These are phyloP conservation scores for Diarsia dahlii DNA, from an alignment of 2,888 invertebrate species.

Conservation along the genomic window DNA sequence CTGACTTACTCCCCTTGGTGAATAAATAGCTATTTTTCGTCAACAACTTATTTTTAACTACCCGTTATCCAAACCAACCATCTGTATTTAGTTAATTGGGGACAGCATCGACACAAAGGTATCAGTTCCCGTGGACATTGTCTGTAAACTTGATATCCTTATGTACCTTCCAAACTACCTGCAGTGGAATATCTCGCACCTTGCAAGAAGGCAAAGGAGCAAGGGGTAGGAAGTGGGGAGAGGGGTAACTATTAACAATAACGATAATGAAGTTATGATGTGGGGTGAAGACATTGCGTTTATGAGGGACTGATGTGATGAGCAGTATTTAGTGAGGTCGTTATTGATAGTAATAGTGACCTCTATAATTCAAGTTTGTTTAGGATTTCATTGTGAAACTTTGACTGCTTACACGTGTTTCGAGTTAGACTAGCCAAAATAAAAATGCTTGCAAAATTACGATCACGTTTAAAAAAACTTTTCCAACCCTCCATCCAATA, in stretches of 20 bases:
- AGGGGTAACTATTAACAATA: background rate
- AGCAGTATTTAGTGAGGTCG: background rate
- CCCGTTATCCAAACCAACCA: background rate
- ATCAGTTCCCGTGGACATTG: background rate
- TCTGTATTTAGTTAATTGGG: too few relatives aligned
- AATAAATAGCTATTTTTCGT: too few relatives aligned
- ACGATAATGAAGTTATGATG: slow-evolving; percentile 14
- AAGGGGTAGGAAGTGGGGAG: background rate
- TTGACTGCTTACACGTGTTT: background rate
- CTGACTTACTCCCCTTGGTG: too few relatives aligned
- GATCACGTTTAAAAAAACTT: slow-evolving; percentile 26
- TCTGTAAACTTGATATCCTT: slow-evolving; percentile 3
- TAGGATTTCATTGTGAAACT: background rate
- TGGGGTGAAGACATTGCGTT: background rate
- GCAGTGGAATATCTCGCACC: background rate
- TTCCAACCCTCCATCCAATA: slow-evolving; percentile 25
- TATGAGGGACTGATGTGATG: background rate
- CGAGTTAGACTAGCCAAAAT: background rate
- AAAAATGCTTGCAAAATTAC: background rate
- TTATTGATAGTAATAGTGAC: background rate
- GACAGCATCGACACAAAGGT: background rate
- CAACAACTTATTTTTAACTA: background rate
- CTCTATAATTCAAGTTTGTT: background rate
- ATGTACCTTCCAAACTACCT: background rate
- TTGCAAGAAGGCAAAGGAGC: too few relatives aligned